phyloP scores from a whole-genome alignment of 2,888 invertebrate species.

The Drosophila neonasuta region DNA sequence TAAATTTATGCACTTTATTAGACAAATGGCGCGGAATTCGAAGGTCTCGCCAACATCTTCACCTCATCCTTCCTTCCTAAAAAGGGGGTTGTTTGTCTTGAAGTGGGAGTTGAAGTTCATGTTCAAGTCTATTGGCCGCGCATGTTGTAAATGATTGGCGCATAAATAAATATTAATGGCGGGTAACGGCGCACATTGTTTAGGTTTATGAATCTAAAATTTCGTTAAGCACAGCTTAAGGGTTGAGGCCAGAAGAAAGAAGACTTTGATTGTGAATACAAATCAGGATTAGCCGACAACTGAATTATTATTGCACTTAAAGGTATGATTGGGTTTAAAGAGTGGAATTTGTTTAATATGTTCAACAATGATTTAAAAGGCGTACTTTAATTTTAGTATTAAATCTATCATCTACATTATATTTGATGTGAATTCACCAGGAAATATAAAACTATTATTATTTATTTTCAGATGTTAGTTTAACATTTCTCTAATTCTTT shows the following conservation, averaged over 20 bases:
- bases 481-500: not conserved
- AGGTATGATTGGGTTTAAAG: not conserved
- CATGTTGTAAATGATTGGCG: conserved; percentile 53
- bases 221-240: conserved; percentile 29
- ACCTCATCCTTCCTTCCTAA: not conserved
- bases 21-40: conserved; percentile 46
- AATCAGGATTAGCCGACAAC: conserved; percentile 4
- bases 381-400: not conserved
- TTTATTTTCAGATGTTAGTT: not conserved
- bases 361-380: too few species aligned
- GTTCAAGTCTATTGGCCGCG: conserved; percentile 30
- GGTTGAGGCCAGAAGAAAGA: conserved; percentile 13
- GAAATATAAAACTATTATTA: too few species aligned
- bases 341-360: not conserved
- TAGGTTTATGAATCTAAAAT: conserved; percentile 28
- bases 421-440: too few species aligned
- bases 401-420: not conserved
- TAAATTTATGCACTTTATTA: conserved; percentile 67
- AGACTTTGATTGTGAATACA: conserved; percentile 10
- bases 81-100: not conserved
- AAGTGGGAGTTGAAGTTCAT: not conserved
- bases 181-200: conserved; percentile 17
- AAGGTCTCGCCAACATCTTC: conserved; percentile 8
- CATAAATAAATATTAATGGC: conserved; percentile 68
- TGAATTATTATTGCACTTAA: not conserved